phyloP scores from a whole-genome alignment of 2,113 vertebrate genomes.

The Thunnus thynnus region DNA sequence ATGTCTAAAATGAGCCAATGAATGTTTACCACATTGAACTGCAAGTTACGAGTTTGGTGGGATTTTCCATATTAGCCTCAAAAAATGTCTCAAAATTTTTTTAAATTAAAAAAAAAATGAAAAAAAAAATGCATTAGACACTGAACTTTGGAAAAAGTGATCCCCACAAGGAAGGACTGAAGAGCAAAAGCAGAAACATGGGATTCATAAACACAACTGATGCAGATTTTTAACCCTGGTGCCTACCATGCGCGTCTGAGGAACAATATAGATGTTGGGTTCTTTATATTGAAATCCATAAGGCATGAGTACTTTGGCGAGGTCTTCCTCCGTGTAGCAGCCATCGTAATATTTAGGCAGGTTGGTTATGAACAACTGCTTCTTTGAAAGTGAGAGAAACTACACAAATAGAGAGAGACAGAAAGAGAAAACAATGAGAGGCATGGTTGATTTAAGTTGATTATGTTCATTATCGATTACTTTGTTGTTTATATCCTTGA shows the following conservation, averaged over 20 bases:
- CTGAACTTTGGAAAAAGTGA: no score
- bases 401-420: not conserved
- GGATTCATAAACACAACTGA: not conserved
- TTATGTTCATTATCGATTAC: no score
- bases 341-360: not conserved
- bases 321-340: slow-evolving; percentile 50
- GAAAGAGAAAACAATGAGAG: not conserved
- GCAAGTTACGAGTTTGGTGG: no score
- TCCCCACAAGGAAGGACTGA: no score
- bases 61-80: no score
- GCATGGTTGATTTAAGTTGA: no score
- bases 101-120: no score
- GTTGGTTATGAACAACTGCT: slow-evolving; percentile 1
- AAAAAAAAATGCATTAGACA: no score
- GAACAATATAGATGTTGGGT: slow-evolving; percentile 16
- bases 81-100: no score
- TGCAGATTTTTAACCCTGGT: not conserved
- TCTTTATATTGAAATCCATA: slow-evolving; percentile 5
- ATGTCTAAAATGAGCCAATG: no score
- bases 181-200: not conserved
- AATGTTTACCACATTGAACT: no score
- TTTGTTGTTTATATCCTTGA: not conserved
- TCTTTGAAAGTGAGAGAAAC: accelerated
- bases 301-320: not conserved
- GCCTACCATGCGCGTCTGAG: slow-evolving; percentile 38